Evolutionary conservation across 1,140 invertebrate species (phyloP).

Genomic region (Tyrophagus putrescentiae): DNA sequence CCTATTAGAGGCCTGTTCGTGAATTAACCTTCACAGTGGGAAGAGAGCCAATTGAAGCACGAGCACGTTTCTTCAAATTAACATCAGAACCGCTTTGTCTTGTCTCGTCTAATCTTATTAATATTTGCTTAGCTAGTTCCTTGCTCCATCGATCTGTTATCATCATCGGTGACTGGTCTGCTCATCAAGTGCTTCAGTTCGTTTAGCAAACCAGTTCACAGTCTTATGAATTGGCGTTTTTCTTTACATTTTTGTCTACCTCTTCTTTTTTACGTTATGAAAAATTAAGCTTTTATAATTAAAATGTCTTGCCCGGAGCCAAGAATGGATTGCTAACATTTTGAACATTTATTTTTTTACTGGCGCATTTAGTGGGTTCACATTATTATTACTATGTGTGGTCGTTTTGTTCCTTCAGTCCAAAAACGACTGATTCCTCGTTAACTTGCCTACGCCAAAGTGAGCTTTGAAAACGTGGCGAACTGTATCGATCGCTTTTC

Average conservation of each 20-base stretch:
- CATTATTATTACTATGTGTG: no score
- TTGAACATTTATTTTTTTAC: background rate
- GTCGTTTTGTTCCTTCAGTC: no score
- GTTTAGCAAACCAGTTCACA: background rate
- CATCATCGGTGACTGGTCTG: background rate
- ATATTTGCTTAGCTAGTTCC: background rate
- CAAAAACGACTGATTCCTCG: no score
- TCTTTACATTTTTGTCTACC: no score
- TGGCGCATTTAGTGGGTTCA: background rate
- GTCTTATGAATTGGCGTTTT: background rate
- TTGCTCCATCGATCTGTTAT: background rate
- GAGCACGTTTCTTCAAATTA: background rate
- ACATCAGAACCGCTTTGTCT: background rate
- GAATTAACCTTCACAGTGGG: background rate
- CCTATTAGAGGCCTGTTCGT: no score
- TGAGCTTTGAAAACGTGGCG: background rate
- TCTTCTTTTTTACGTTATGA: no score
- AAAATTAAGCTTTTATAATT: background rate
- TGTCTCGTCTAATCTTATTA: background rate
- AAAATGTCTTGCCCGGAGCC: background rate
- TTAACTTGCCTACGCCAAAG: no score
- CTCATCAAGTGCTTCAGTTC: background rate
- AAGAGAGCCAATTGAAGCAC: background rate
- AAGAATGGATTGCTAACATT: background rate
- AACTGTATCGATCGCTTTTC: background rate